Evolutionary conservation across 2,797 vertebrate species (phyloP), one percentile per base, ranked within the genome.

Genomic region (Falco novaeseelandiae): DNA sequence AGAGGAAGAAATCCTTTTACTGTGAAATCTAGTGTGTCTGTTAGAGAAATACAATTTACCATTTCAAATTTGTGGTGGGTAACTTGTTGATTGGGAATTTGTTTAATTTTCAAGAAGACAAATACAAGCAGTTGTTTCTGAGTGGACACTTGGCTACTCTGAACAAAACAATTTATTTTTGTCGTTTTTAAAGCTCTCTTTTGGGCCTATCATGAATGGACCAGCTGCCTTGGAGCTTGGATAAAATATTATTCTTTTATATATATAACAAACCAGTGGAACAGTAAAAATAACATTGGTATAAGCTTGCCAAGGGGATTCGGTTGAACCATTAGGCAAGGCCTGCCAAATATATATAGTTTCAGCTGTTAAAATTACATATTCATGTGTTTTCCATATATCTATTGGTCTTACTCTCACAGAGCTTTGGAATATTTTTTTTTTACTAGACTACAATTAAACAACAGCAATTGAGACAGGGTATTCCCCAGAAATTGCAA

Each of bases 301-400:
- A 86, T 95, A 91, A 87, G 83, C 77, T 96, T 97, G 93, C 96
- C 95, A 96, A 94, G 74, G 91, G 93, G 51, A 94, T 96, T 95
- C 5, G 2, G 91, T 95, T 65, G 79, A 93, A 94, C 82, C 88
- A 90, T 96, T 97, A 96, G 84, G 94, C 87, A 94, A 94, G 89
- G 59, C 52, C 84, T 95, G 96, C 96, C 96, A 96, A 83, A 95
- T 95, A 91, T 93, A 96, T 93, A 96, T 69, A 90, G 63, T 95
- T 97, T 95, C 90, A 96, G 87, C 90, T 96, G 93, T 93, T 96
- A 96, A 97, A 96, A 96, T 94, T 95, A 71, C 79, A 86, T 89
- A 96, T 97, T 96, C 96, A 95, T 97, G 61, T 96, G 90, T 96
- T 97, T 97, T 97, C 90, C 94, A 97, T 97, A 67, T 91, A 96